Percentiles rank a stretch among this genome's conserved stretches.
These are phyloP conservation scores for Chelonoidis abingdonii DNA, from an alignment of 2,113 vertebrate genomes.

Conservation along the genomic window DNA sequence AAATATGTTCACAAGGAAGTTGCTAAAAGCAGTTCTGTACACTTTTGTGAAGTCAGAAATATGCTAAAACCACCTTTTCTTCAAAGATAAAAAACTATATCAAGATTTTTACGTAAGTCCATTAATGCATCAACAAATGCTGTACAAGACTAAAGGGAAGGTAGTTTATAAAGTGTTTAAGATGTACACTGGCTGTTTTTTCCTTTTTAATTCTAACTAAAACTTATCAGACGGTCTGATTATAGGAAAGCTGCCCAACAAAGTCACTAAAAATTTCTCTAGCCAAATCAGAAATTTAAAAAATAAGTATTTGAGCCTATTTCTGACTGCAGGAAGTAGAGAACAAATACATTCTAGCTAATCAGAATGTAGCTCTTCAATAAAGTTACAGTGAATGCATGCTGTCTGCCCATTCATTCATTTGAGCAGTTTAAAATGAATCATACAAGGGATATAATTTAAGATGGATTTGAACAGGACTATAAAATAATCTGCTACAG, in stretches of 20 bases:
- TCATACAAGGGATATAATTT: neutral
- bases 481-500: neutral
- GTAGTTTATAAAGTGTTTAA: neutral
- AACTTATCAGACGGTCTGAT: constrained; percentile 63
- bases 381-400: constrained; percentile 4
- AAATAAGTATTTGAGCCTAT: neutral
- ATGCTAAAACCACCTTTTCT: neutral
- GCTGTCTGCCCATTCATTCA: constrained; percentile 37
- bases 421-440: constrained; percentile 48
- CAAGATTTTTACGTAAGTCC: neutral
- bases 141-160: neutral
- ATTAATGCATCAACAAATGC: neutral
- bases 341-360: neutral
- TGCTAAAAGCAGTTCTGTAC: neutral
- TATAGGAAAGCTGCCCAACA: constrained; percentile 45
- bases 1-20: accelerated
- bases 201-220: constrained; percentile 21
- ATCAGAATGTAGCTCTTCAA: constrained; percentile 22
- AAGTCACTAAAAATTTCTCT: constrained; percentile 19
- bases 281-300: neutral
- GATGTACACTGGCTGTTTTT: constrained; percentile 38
- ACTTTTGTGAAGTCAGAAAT: neutral
- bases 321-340: neutral
- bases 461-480: constrained; percentile 10
- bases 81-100: constrained; percentile 15